Percentiles rank a stretch among this genome's conserved stretches.
Evolutionary conservation across 2,888 invertebrate genomes (phyloP).

Genomic region (Caenorhabditis sp.): DNA sequence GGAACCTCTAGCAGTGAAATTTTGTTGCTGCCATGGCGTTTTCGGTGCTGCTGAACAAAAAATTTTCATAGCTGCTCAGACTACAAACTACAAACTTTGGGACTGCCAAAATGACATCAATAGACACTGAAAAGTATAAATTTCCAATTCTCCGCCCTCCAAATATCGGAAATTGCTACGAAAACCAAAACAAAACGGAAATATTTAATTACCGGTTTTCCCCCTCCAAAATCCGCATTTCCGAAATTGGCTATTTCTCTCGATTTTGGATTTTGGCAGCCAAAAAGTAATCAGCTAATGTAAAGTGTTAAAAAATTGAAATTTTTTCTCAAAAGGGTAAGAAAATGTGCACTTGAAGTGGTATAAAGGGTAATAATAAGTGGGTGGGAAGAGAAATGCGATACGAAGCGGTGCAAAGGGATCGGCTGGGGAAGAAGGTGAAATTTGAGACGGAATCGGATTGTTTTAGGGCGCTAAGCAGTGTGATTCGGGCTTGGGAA

Average conservation of each 20-base stretch:
- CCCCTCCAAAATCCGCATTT: too few species aligned
- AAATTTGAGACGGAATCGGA: background rate
- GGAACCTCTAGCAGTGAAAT: too few species aligned
- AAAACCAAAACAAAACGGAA: background rate
- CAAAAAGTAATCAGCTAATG: too few species aligned
- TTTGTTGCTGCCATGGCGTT: too few species aligned
- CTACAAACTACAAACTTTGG: background rate
- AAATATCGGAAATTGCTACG: background rate
- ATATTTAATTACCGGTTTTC: background rate
- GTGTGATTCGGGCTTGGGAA: background rate
- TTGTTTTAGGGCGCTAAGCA: constrained; percentile 10
- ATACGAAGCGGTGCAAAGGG: background rate
- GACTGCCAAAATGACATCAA: background rate
- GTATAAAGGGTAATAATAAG: constrained; percentile 12
- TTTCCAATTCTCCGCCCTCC: too few species aligned
- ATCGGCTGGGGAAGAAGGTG: background rate
- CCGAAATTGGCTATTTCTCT: too few species aligned
- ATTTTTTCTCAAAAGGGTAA: too few species aligned
- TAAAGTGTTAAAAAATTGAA: too few species aligned
- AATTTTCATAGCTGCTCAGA: too few species aligned
- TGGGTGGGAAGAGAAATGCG: constrained; percentile 5
- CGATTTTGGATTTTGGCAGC: too few species aligned
- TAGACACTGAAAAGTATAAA: too few species aligned
- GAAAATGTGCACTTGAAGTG: background rate
- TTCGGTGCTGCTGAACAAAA: too few species aligned